Percentiles rank a stretch among this genome's conserved stretches.
These are phyloP conservation scores for Lepus americanus DNA, from an alignment of 2,113 vertebrate genomes.

Conservation along the genomic window DNA sequence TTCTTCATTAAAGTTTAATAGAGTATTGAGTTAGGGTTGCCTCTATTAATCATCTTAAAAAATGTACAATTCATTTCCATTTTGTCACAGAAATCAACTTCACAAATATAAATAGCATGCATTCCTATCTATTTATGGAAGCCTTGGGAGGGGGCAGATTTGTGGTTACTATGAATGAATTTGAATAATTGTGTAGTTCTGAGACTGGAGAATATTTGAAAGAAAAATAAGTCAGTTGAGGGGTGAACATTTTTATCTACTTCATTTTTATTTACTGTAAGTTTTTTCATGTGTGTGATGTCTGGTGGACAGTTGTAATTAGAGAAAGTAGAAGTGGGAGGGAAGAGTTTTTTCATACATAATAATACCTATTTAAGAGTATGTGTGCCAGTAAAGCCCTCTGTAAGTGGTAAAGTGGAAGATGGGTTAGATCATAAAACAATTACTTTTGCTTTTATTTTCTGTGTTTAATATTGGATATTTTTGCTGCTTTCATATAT, in stretches of 20 bases:
- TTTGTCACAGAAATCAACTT: slow-evolving; percentile 21
- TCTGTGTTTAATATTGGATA: slow-evolving; percentile 69
- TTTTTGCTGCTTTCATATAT: slow-evolving; percentile 78
- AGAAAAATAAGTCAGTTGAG: not conserved
- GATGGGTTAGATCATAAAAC: not conserved
- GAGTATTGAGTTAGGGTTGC: slow-evolving; percentile 52
- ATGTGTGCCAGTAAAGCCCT: not conserved
- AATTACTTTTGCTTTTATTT: slow-evolving; percentile 43
- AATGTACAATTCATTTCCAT: not conserved
- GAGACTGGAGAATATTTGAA: slow-evolving; percentile 5
- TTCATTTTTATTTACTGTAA: slow-evolving; percentile 38
- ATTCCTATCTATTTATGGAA: not conserved
- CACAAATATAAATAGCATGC: not conserved
- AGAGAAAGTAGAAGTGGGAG: not conserved
- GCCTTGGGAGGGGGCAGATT: not conserved
- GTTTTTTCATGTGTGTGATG: slow-evolving; percentile 6
- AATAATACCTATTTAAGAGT: slow-evolving; percentile 45
- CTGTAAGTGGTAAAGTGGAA: not conserved
- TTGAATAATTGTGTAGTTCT: slow-evolving; percentile 35
- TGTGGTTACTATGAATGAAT: slow-evolving; percentile 45
- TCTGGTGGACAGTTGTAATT: slow-evolving; percentile 32
- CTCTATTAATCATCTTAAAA: slow-evolving; percentile 45
- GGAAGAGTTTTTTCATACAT: slow-evolving; percentile 55
- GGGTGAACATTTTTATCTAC: not conserved
- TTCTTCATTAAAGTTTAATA: slow-evolving; percentile 44